A percentile compares a stretch with the other conserved stretches of the same genome.
phyloP scores from a whole-genome alignment of 2,888 invertebrate genomes.

The Acholoe squamosa region DNA sequence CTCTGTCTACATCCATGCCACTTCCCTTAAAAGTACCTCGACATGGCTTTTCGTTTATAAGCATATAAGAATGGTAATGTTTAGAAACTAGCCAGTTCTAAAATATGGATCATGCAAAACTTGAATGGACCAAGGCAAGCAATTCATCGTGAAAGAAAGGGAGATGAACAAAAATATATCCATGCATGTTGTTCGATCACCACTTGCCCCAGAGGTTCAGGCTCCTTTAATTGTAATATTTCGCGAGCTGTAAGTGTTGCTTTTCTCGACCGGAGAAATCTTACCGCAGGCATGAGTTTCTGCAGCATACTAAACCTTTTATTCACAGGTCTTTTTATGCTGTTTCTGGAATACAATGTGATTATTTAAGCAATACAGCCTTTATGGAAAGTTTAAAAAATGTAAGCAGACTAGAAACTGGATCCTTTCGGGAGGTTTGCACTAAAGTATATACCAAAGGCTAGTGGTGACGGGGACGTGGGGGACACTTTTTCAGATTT shows the following conservation, averaged over 20 bases:
- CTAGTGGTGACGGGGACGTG: too few species aligned
- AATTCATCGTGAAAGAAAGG: not conserved
- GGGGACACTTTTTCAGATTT: too few species aligned
- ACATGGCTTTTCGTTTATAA: too few species aligned
- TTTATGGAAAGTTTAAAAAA: too few species aligned
- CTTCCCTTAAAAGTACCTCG: too few species aligned
- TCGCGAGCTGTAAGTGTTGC: not conserved
- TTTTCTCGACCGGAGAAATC: slow-evolving; percentile 23
- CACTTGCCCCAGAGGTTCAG: slow-evolving; percentile 41
- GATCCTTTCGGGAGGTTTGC: too few species aligned
- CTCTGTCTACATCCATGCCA: too few species aligned
- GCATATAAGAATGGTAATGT: too few species aligned
- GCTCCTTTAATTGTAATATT: slow-evolving; percentile 30
- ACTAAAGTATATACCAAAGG: too few species aligned
- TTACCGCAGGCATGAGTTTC: not conserved
- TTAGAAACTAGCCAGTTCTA: too few species aligned
- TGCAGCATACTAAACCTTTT: slow-evolving; percentile 6
- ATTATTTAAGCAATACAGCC: not conserved
- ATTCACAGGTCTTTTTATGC: slow-evolving; percentile 6
- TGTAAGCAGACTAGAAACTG: too few species aligned
- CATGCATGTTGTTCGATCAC: not conserved
- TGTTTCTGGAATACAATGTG: not conserved
- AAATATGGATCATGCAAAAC: slow-evolving; percentile 1
- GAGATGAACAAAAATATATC: not conserved
- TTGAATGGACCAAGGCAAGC: not conserved